Conservation (phyloP, 1,140 invertebrate genomes). For the Drosophila sp. region DNA sequence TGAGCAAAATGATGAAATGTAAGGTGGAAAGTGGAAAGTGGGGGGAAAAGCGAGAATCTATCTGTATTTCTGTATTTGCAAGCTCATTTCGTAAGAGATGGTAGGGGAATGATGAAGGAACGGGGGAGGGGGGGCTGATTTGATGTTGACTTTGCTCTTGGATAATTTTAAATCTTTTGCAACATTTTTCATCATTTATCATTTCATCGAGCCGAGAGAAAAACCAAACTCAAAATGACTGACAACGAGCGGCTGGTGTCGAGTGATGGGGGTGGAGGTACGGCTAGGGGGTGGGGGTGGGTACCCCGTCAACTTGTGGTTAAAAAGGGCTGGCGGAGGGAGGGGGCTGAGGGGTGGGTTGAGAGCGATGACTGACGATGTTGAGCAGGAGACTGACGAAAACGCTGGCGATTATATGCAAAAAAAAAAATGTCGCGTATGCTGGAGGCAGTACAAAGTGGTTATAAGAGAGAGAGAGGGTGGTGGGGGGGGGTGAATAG, state of each 20-base stretch:
- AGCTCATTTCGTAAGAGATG: constrained; percentile 54
- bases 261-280: constrained; percentile 15
- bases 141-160: constrained; percentile 75
- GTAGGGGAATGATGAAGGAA: too few species aligned
- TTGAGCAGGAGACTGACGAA: constrained; percentile 8
- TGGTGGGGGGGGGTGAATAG: background rate
- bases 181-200: constrained; percentile 84
- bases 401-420: constrained; percentile 50
- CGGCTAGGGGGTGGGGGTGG: constrained; percentile 2
- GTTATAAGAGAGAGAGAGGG: too few species aligned
- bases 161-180: constrained; percentile 81
- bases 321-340: constrained; percentile 20
- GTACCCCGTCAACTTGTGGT: constrained; percentile 49
- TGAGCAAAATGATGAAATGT: too few species aligned
- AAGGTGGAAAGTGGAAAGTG: constrained; percentile 13
- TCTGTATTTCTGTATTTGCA: constrained; percentile 61
- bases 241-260: constrained; percentile 79
- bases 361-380: constrained; percentile 69
- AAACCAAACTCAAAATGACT: constrained; percentile 81
- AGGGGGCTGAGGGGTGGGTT: constrained; percentile 45
- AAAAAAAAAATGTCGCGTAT: constrained; percentile 71
- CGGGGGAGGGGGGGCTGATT: constrained; percentile 39
- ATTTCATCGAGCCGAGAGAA: constrained; percentile 73
- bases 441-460: constrained; percentile 10
- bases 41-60: background rate